Conservation (phyloP, 2,113 vertebrate genomes). For the Cyphomyrus plagiostoma region DNA sequence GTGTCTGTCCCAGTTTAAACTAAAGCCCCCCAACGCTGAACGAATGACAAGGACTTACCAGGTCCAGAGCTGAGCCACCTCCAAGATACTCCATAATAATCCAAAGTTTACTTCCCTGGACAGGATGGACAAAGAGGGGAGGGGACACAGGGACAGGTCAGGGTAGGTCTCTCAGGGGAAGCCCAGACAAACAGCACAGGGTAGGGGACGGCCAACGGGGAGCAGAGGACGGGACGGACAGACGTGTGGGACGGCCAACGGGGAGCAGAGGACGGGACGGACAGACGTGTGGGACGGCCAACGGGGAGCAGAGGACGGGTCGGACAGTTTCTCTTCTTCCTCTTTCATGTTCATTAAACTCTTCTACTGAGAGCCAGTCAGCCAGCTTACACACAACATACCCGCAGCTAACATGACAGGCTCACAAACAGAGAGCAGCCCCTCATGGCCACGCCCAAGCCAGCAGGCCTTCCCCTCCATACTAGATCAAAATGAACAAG, state of each 20-base stretch:
- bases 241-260: neutral
- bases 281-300: neutral
- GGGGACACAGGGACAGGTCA: neutral
- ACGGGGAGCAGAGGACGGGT: neutral
- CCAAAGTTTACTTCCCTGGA: conserved; percentile 67
- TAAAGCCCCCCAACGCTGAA: neutral
- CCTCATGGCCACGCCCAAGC: neutral
- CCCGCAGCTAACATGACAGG: neutral
- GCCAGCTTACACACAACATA: neutral
- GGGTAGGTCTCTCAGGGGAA: neutral
- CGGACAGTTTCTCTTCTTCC: no score
- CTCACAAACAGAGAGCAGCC: neutral
- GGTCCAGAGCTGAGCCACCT: conserved; percentile 68
- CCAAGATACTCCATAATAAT: conserved; percentile 75
- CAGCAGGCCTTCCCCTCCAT: neutral
- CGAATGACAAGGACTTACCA: conserved; percentile 51
- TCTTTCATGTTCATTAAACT: no score
- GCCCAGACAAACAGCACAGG: neutral
- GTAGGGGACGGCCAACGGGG: neutral
- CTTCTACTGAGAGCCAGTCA: no score
- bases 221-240: neutral
- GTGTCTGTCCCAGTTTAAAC: neutral
- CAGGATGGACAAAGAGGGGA: conserved; percentile 1
- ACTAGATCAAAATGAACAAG: neutral
- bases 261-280: neutral